Evolutionary conservation across 2,113 vertebrate species (phyloP).

Genomic region (Mus pahari): DNA sequence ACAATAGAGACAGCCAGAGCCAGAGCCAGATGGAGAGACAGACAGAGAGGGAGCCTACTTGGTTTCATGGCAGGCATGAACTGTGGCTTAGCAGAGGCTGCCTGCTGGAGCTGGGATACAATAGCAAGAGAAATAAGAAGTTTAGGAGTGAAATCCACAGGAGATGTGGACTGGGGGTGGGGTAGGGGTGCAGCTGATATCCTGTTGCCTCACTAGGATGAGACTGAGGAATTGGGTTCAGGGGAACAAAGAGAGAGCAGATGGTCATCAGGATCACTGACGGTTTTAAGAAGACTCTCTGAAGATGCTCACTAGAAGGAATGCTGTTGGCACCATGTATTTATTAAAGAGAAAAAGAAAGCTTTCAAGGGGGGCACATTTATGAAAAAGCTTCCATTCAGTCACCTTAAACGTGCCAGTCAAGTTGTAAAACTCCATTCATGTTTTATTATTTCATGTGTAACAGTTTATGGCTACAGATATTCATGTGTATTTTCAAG

Average conservation of each 20-base stretch:
- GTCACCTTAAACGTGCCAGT: neutral
- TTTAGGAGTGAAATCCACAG: neutral
- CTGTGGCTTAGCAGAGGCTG: neutral
- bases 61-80: neutral
- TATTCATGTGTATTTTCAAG: neutral
- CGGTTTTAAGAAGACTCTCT: accelerated
- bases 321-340: neutral
- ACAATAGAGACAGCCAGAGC: neutral
- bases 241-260: neutral
- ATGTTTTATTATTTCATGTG: neutral
- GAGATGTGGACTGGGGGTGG: neutral
- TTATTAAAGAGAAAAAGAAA: neutral
- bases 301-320: neutral
- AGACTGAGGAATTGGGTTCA: neutral
- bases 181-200: neutral
- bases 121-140: neutral
- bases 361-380: neutral
- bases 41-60: neutral
- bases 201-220: neutral
- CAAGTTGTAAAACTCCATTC: neutral
- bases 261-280: neutral
- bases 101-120: neutral
- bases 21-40: too few relatives aligned
- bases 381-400: neutral
- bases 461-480: neutral